Percentiles rank a stretch among this genome's conserved stretches.
phyloP scores from a whole-genome alignment of 1,140 invertebrate species.

The Capitella teleta region DNA sequence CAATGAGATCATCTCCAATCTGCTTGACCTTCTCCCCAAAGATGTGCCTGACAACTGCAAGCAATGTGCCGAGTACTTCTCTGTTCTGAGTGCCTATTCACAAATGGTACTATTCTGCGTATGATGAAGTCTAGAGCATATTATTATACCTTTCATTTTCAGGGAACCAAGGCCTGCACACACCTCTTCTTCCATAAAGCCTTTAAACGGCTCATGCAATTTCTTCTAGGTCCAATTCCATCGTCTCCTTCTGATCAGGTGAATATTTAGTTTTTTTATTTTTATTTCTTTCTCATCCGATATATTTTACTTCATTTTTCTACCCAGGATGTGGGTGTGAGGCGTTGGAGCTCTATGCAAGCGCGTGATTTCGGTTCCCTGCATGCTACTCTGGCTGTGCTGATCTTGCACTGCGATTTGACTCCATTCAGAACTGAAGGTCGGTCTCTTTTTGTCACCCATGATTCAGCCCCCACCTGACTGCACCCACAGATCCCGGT shows the following conservation, averaged over 20 bases:
- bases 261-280: no score
- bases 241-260: not conserved
- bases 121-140: not conserved
- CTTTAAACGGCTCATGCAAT: conserved; percentile 40
- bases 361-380: conserved; percentile 41
- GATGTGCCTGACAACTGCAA: conserved; percentile 45
- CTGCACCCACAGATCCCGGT: no score
- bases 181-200: conserved; percentile 42
- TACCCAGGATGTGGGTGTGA: not conserved
- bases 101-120: conserved; percentile 30
- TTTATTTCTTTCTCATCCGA: no score
- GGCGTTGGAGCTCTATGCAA: conserved; percentile 42
- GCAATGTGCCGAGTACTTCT: conserved; percentile 44
- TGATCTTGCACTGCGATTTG: conserved; percentile 40
- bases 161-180: conserved; percentile 42
- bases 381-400: conserved; percentile 38
- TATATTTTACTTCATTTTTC: no score
- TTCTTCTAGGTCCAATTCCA: conserved; percentile 40
- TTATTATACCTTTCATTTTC: conserved; percentile 14
- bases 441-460: conserved; percentile 1
- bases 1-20: conserved; percentile 31
- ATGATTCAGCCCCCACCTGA: not conserved
- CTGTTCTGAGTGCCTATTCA: conserved; percentile 40
- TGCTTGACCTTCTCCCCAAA: conserved; percentile 39
- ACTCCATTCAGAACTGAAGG: conserved; percentile 8